A percentile compares a stretch with the other conserved stretches of the same genome.
phyloP scores from a whole-genome alignment of 2,113 vertebrate genomes.

The Fregetta grallaria region DNA sequence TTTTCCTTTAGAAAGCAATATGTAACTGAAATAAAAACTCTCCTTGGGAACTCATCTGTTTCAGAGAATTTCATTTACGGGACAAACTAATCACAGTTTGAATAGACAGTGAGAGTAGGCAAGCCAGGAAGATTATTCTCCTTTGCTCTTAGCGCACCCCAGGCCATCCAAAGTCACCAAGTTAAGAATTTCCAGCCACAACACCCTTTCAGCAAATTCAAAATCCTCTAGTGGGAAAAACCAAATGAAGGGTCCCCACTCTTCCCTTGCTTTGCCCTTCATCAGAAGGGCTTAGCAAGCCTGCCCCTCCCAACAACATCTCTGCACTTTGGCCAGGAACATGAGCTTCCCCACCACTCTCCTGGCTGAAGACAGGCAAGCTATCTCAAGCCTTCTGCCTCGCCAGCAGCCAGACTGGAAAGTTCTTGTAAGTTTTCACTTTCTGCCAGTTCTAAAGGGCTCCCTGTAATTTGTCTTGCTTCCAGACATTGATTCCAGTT shows the following conservation, averaged over 20 bases:
- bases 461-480: background rate
- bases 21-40: background rate
- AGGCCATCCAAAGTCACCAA: background rate
- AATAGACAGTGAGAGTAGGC: background rate
- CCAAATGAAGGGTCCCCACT: fast-evolving
- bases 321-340: background rate
- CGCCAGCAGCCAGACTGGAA: background rate
- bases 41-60: background rate
- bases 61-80: background rate
- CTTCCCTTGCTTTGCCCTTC: background rate
- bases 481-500: background rate
- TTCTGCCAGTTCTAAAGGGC: background rate
- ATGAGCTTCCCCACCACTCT: background rate
- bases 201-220: background rate
- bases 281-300: background rate
- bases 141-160: background rate
- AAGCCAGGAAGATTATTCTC: background rate
- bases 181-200: background rate
- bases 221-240: background rate
- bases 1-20: background rate
- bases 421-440: background rate
- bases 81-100: background rate
- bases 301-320: background rate
- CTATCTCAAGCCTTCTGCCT: background rate
- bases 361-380: background rate